phyloP scores from a whole-genome alignment of 2,797 vertebrate species.

The Esox masquinongy region DNA sequence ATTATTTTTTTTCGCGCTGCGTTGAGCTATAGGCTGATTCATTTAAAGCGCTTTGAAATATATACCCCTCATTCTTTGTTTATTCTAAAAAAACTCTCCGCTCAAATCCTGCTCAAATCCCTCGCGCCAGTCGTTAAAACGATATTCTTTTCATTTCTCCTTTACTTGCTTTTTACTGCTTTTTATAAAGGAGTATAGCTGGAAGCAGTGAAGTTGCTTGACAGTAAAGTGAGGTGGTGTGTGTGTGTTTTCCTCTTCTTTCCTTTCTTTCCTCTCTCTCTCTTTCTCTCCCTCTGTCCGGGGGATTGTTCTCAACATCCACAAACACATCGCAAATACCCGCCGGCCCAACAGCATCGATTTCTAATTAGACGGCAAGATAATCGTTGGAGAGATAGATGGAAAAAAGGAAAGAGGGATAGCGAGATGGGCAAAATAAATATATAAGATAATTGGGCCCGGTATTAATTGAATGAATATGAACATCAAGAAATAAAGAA shows the following conservation, averaged over 20 bases:
- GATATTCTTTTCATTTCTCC: constrained; percentile 70
- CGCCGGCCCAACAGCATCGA: constrained; percentile 82
- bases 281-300: constrained; percentile 45
- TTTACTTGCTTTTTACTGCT: constrained; percentile 60
- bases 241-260: constrained; percentile 59
- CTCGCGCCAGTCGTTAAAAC: constrained; percentile 62
- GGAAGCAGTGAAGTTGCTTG: constrained; percentile 65
- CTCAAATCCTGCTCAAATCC: constrained; percentile 66
- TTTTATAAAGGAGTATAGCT: constrained; percentile 74
- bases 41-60: constrained; percentile 51
- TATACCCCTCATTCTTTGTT: constrained; percentile 58
- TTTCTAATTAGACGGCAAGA: constrained; percentile 88
- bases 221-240: constrained; percentile 40
- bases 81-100: constrained; percentile 67
- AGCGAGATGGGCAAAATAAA: constrained; percentile 74
- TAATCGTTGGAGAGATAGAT: constrained; percentile 82
- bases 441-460: constrained; percentile 73
- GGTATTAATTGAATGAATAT: constrained; percentile 75
- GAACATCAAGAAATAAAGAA: constrained; percentile 55
- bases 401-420: constrained; percentile 67
- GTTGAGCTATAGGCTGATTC: constrained; percentile 54
- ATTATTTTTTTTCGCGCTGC: background rate
- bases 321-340: constrained; percentile 88
- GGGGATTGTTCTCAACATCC: constrained; percentile 86
- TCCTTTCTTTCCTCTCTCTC: constrained; percentile 33